Evolutionary conservation across 2,113 vertebrate species (phyloP).

Genomic region (Oryzias melastigma): DNA sequence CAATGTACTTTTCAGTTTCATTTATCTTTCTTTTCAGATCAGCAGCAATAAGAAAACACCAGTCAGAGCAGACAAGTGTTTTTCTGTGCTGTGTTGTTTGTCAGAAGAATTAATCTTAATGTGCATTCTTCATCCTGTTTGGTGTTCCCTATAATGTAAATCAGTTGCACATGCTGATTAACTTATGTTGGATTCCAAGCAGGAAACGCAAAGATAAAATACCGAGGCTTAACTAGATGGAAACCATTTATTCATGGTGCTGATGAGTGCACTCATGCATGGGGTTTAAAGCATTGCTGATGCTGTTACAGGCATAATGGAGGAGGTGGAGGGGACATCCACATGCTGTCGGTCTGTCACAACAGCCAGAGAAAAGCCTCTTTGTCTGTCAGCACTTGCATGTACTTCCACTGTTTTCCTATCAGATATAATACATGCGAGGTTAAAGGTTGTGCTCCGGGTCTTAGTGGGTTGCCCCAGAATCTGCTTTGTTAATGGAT

Average conservation of each 20-base stretch:
- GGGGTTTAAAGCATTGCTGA: constrained; percentile 42
- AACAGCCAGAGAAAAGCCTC: constrained; percentile 42
- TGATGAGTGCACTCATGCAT: constrained; percentile 51
- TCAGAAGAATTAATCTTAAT: background rate
- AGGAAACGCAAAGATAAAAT: constrained; percentile 28
- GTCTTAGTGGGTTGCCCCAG: constrained; percentile 28
- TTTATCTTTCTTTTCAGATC: background rate
- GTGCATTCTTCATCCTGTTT: background rate
- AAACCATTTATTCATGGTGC: constrained; percentile 30
- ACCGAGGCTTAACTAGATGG: constrained; percentile 40
- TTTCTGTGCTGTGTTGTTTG: background rate
- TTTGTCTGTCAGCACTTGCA: constrained; percentile 42
- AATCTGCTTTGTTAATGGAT: constrained; percentile 51
- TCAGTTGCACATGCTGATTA: constrained; percentile 29
- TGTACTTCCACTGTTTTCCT: constrained; percentile 33
- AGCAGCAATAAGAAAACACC: background rate
- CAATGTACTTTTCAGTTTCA: background rate
- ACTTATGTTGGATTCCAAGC: constrained; percentile 26
- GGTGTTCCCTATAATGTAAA: background rate
- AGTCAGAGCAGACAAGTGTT: background rate
- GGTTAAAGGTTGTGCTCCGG: constrained; percentile 19
- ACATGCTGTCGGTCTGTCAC: constrained; percentile 20
- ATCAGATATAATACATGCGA: constrained; percentile 21
- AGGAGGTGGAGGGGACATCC: constrained; percentile 19
- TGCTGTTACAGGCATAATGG: constrained; percentile 40